Evolutionary conservation across 2,888 invertebrate species (phyloP).

Genomic region (Pegoplata infirma): DNA sequence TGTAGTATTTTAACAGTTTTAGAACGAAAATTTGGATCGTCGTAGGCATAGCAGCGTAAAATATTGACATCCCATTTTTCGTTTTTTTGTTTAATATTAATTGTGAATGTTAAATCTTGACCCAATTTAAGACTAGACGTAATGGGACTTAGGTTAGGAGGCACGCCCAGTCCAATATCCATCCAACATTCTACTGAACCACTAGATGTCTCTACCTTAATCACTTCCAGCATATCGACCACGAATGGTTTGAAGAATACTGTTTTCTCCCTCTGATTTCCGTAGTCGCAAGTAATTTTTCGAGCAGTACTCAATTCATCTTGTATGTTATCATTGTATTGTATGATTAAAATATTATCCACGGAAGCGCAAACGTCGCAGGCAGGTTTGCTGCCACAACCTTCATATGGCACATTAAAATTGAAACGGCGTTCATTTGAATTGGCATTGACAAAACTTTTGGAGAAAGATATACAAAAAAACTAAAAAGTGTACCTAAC

Average conservation of each 20-base stretch:
- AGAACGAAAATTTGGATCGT: constrained; percentile 81
- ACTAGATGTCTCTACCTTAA: constrained; percentile 82
- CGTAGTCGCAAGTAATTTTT: constrained; percentile 79
- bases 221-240: constrained; percentile 84
- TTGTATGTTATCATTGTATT: constrained; percentile 83
- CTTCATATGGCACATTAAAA: constrained; percentile 83
- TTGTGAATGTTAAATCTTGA: constrained; percentile 84
- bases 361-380: constrained; percentile 82
- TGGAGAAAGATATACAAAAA: neutral
- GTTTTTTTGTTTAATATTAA: constrained; percentile 83
- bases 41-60: constrained; percentile 87
- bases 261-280: constrained; percentile 76
- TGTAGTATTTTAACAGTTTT: constrained; percentile 82
- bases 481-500: neutral
- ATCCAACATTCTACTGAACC: constrained; percentile 87
- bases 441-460: constrained; percentile 82
- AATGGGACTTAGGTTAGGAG: constrained; percentile 82
- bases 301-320: constrained; percentile 84
- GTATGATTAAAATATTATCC: constrained; percentile 84
- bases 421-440: constrained; percentile 80
- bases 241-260: constrained; percentile 80
- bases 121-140: constrained; percentile 84
- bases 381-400: constrained; percentile 82
- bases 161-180: constrained; percentile 85
- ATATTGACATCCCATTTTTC: constrained; percentile 84